Base-by-base conservation (phyloP, 2,113 vertebrate species). In the Poicephalus meyeri region DNA sequence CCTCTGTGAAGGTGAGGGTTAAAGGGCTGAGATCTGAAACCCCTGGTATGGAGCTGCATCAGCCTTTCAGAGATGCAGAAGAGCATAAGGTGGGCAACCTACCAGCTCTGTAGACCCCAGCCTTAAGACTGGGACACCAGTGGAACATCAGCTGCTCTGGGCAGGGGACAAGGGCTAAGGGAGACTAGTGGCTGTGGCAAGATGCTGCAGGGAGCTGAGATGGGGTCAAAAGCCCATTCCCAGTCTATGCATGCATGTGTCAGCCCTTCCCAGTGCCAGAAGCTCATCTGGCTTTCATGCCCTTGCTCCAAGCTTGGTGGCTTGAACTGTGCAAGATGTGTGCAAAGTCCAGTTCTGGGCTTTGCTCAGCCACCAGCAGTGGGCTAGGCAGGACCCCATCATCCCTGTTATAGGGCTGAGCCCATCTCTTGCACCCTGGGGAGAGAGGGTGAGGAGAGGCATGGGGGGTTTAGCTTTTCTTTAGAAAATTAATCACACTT, bases 401-500 rank as follows among this genome's bases (percentile, higher is more conserved):
- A 0, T 41, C 47, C 37, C 70, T 79, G 60, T 33, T 42, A 25
- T 1, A 2, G 64, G 31, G 16, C 46, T 89, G 86, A 88, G 74
- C 47, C 91, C 65, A 58, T 53, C 61, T 49, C 35, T 80, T 82
- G 42, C 42, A 42, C 88, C 47, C 71, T 72, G 70, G 53, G 70
- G n/a, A 85, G 50, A 79, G 13, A 25, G 71, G 39, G 9, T 2
- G 5, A 86, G 53, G 20, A 61, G n/a, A 73, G 7, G 28, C 65
- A 47, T 37, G 61, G 65, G 69, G 44, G 44, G 28, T 89, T 96
- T 42, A 69, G 44, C 47, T 94, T 97, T 95, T 93, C 96, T 97
- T 94, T 81, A 63, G 94, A 89, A 95, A 94, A 92, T 87, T 79
- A 97, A 94, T 78, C 65, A 87, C 33, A 72, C 41, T 86, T 90